phyloP scores from a whole-genome alignment of 2,888 invertebrate species.

The Conops quadrifasciatus region DNA sequence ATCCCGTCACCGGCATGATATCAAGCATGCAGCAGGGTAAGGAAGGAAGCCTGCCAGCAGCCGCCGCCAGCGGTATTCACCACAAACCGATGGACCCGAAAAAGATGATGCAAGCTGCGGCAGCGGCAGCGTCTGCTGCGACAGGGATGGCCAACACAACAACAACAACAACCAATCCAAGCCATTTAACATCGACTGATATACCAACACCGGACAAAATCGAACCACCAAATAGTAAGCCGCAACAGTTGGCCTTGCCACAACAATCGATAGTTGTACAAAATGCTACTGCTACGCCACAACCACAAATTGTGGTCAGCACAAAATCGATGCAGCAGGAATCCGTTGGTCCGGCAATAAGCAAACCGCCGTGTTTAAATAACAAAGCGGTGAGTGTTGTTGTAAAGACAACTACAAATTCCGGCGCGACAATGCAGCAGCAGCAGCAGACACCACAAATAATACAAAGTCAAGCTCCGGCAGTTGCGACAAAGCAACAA shows the following conservation, averaged over 20 bases:
- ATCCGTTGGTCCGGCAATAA: constrained; percentile 42
- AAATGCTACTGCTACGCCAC: constrained; percentile 45
- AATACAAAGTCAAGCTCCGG: constrained; percentile 61
- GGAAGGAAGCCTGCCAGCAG: constrained; percentile 65
- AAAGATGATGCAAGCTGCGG: constrained; percentile 44
- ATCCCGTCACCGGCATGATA: constrained; percentile 78
- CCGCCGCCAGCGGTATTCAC: constrained; percentile 51
- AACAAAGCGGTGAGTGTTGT: constrained; percentile 60
- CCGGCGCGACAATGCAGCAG: constrained; percentile 43
- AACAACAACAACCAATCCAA: background rate
- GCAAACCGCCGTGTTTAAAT: constrained; percentile 44
- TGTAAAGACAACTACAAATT: constrained; percentile 53
- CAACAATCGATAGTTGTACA: constrained; percentile 31
- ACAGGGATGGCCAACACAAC: constrained; percentile 28
- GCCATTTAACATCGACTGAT: background rate
- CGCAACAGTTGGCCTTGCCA: constrained; percentile 41
- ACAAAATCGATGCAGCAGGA: constrained; percentile 54
- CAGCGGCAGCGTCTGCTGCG: constrained; percentile 44
- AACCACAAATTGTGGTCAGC: constrained; percentile 44
- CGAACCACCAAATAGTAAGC: constrained; percentile 33
- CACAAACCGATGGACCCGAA: constrained; percentile 43
- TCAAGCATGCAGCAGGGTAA: constrained; percentile 74
- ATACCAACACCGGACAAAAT: background rate
- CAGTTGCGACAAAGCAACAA: constrained; percentile 52
- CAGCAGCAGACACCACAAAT: constrained; percentile 55